These are phyloP conservation scores for Bubalus kerabau DNA, from an alignment of 2,113 vertebrate species.

Conservation along the genomic window DNA sequence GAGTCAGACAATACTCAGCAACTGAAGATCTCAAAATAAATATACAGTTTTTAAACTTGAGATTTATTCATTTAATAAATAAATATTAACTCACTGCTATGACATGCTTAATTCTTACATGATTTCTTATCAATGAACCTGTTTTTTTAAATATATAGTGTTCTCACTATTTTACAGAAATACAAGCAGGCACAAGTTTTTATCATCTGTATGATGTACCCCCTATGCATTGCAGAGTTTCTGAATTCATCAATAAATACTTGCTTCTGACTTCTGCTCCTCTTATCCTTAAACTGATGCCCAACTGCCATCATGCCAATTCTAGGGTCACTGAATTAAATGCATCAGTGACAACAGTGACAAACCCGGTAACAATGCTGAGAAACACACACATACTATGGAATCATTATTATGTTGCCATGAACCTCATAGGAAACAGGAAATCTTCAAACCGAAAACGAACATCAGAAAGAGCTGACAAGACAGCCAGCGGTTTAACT, in stretches of 20 bases:
- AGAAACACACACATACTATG: neutral
- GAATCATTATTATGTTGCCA: neutral
- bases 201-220: neutral
- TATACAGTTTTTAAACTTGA: neutral
- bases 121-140: neutral
- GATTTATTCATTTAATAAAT: constrained; percentile 31
- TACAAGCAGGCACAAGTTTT: constrained; percentile 1
- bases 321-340: neutral
- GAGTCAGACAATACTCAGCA: neutral
- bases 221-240: neutral
- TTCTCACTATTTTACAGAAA: neutral
- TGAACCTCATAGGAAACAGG: constrained; percentile 10
- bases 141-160: neutral
- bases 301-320: neutral
- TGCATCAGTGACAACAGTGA: neutral
- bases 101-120: neutral
- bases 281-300: neutral
- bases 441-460: constrained; percentile 39
- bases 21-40: constrained; percentile 22
- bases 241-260: neutral
- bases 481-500: constrained; percentile 2
- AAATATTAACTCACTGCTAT: constrained; percentile 20
- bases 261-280: constrained; percentile 3
- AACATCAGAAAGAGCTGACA: constrained; percentile 25
- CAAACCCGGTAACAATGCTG: neutral